These are phyloP conservation scores for Nomada lathburiana DNA, from an alignment of 2,888 invertebrate genomes.

Conservation along the genomic window DNA sequence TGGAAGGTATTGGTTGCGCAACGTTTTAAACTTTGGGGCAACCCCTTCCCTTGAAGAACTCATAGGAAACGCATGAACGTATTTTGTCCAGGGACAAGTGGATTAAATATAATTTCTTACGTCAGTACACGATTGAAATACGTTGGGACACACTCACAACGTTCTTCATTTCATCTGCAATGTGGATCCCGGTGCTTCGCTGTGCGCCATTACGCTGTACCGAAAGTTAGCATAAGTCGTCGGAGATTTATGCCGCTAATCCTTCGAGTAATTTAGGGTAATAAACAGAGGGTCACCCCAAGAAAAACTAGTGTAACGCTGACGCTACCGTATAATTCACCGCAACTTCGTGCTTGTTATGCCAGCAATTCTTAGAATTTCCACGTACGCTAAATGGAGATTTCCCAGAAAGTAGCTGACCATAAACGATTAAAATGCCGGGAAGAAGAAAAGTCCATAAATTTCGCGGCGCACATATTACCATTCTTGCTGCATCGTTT, in stretches of 20 bases:
- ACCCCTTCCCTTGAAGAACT: no score
- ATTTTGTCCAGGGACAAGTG: no score
- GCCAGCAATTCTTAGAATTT: constrained; percentile 15
- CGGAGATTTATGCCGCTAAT: constrained; percentile 44
- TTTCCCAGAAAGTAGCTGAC: not conserved
- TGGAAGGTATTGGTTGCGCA: no score
- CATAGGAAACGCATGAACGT: no score
- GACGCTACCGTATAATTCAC: constrained; percentile 40
- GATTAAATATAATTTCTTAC: no score
- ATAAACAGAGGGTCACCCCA: constrained; percentile 30
- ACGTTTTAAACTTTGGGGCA: no score
- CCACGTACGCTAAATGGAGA: not conserved
- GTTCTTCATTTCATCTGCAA: no score
- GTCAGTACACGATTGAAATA: not conserved
- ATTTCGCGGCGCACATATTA: no score
- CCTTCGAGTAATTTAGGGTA: constrained; percentile 34
- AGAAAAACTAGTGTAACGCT: constrained; percentile 43
- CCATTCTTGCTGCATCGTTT: no score
- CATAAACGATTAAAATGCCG: not conserved
- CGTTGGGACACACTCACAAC: no score
- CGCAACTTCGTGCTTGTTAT: not conserved
- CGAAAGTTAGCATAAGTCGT: constrained; percentile 26
- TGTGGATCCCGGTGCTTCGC: no score
- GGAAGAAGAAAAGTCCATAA: not conserved
- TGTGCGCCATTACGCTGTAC: constrained; percentile 1